A percentile compares a stretch with the other conserved stretches of the same genome.
phyloP scores from a whole-genome alignment of 2,797 vertebrate genomes.

The Nannoperca obscura region DNA sequence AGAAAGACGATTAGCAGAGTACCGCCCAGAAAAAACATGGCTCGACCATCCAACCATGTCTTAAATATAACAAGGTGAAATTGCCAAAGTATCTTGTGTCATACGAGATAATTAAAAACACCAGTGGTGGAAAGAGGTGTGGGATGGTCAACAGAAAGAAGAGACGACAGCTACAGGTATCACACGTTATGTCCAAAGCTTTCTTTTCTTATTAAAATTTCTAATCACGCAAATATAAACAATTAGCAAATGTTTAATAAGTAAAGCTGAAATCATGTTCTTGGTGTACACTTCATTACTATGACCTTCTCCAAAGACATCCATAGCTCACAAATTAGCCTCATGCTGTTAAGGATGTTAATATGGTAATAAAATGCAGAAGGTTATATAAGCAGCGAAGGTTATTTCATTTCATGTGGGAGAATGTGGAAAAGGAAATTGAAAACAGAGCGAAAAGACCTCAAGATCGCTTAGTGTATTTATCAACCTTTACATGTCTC shows the following conservation, averaged over 20 bases:
- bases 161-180: slow-evolving; percentile 52
- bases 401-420: slow-evolving; percentile 81
- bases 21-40: slow-evolving; percentile 32
- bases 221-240: slow-evolving; percentile 80
- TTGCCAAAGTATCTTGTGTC: slow-evolving; percentile 65
- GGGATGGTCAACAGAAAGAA: slow-evolving; percentile 23
- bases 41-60: slow-evolving; percentile 52
- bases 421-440: slow-evolving; percentile 75
- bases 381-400: slow-evolving; percentile 84
- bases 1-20: slow-evolving; percentile 47
- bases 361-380: slow-evolving; percentile 85
- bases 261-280: slow-evolving; percentile 74
- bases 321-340: slow-evolving; percentile 84
- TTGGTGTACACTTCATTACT: slow-evolving; percentile 81
- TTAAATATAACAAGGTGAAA: slow-evolving; percentile 66
- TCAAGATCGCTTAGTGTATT: slow-evolving; percentile 75
- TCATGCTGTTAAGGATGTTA: slow-evolving; percentile 84
- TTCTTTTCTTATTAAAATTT: slow-evolving; percentile 67
- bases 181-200: slow-evolving; percentile 18
- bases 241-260: slow-evolving; percentile 82
- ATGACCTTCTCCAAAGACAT: slow-evolving; percentile 85
- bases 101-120: slow-evolving; percentile 68
- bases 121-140: slow-evolving; percentile 21
- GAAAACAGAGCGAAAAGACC: slow-evolving; percentile 76
- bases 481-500: slow-evolving; percentile 76